Evolutionary conservation across 1,140 invertebrate species (phyloP), one percentile per base, ranked within the genome.

Genomic region (Saccostrea echinata): DNA sequence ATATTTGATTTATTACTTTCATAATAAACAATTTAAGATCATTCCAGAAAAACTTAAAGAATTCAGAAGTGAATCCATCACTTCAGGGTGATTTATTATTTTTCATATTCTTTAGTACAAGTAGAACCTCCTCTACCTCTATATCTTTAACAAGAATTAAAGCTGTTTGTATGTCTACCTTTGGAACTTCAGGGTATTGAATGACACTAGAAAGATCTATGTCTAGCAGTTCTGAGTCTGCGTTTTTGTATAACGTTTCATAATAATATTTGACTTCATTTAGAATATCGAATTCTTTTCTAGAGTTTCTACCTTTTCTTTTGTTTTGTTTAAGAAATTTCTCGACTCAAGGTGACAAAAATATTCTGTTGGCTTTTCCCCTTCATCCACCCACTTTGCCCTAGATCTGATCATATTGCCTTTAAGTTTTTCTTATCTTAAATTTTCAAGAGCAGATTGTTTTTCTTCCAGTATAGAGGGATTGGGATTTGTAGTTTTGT

Each of bases 311-410:
- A 80, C 76, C 30, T 80, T 80, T 33, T 80, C 18, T 24, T 24
- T 80, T 24, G 81, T 83, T 83, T 83, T 83, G 35, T 83, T 83
- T 6, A 83, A 13, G 24, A 3, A 83, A 83, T 83, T 83, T 18
- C 81, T 12, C 16, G 30, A 43, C 16, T 83, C 82, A 52, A 88
- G 16, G 13, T 52, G n/a, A 76, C 82, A 88, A 35, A 84, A 88
- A 55, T 84, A 88, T 71, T 76, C 84, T 13, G 57, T 24, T 21
- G 86, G 86, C 76, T 84, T 71, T 84, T 88, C 86, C 2, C 86
- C 86, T 55, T 88, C 82, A 33, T 76, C 86, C 3, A 88, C 76
- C 86, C 86, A 88, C 84, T 84, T 84, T 9, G 83, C 82, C 33
- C 33, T 84, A 35, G 86, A 71, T 84, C 86, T 84, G 3, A 88